Conservation (phyloP, 2,888 invertebrate species). For the Conus canariensis region DNA sequence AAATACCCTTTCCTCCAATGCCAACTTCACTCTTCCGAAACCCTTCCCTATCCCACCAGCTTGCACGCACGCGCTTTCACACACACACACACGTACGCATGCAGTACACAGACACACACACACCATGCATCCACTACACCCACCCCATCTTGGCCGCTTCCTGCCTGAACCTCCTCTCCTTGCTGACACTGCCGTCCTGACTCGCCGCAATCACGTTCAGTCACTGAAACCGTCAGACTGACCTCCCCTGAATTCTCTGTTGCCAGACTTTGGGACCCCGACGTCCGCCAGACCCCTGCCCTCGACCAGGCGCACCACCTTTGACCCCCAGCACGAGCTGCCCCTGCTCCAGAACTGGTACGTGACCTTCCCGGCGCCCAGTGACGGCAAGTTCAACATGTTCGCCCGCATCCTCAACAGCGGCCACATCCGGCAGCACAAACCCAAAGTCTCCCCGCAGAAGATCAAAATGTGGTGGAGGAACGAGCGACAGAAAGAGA, state of each 20-base stretch:
- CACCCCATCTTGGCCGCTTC: neutral
- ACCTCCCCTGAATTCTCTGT: neutral
- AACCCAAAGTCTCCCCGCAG: conserved; percentile 69
- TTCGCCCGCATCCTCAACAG: conserved; percentile 75
- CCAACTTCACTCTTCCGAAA: too few species aligned
- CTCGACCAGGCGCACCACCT: conserved; percentile 62
- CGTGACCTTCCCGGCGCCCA: conserved; percentile 67
- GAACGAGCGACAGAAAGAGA: conserved; percentile 71
- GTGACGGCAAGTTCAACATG: conserved; percentile 67
- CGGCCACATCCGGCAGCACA: conserved; percentile 65
- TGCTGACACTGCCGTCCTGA: neutral
- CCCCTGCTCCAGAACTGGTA: conserved; percentile 76
- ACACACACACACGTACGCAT: too few species aligned
- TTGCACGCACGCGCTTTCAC: too few species aligned
- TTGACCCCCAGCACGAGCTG: conserved; percentile 75
- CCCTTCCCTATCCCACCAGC: too few species aligned
- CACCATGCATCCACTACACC: neutral
- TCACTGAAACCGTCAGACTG: neutral
- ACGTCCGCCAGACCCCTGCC: too few species aligned
- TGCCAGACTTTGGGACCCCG: too few species aligned
- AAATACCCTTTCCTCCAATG: too few species aligned
- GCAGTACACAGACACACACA: neutral
- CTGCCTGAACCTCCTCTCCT: neutral
- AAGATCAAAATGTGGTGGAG: conserved; percentile 78
- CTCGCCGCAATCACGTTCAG: too few species aligned